A percentile compares a stretch with the other conserved stretches of the same genome.
phyloP scores from a whole-genome alignment of 2,888 invertebrate genomes.

The Drosophila fungiperda region DNA sequence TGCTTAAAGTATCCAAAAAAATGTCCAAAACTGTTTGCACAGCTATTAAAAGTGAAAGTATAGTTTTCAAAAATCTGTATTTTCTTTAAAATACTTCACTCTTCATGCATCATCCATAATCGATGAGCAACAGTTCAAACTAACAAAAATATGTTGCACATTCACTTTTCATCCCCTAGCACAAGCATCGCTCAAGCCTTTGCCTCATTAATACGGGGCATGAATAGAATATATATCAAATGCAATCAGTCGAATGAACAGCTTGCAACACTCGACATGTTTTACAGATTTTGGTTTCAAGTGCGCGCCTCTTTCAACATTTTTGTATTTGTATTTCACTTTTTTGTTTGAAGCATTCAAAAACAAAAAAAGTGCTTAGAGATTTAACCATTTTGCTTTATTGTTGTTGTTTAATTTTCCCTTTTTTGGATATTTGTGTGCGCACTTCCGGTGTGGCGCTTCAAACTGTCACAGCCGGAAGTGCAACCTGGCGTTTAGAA shows the following conservation, averaged over 20 bases:
- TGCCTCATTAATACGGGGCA: slow-evolving; percentile 13
- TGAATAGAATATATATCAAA: neutral
- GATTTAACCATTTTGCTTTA: slow-evolving; percentile 16
- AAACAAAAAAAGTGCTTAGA: slow-evolving; percentile 44
- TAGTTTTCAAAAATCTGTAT: neutral
- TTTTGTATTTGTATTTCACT: slow-evolving; percentile 8
- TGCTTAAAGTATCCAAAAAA: neutral
- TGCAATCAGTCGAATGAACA: slow-evolving; percentile 7
- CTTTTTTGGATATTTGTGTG: slow-evolving; percentile 36
- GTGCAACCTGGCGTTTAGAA: slow-evolving; percentile 75
- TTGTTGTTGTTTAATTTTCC: neutral
- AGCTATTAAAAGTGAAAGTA: neutral
- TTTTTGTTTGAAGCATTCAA: slow-evolving; percentile 33
- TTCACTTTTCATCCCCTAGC: neutral
- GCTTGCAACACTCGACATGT: slow-evolving; percentile 26
- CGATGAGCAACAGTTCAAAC: neutral
- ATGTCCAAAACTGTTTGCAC: neutral
- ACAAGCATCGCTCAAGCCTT: neutral
- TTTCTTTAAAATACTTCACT: neutral
- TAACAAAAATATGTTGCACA: neutral
- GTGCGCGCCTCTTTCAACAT: slow-evolving; percentile 34
- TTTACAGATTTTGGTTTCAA: slow-evolving; percentile 31
- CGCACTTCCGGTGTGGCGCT: slow-evolving; percentile 72
- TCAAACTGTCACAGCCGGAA: slow-evolving; percentile 75
- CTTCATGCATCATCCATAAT: neutral